Conservation (phyloP, 2,113 vertebrate genomes). For the Serilophus lunatus region DNA sequence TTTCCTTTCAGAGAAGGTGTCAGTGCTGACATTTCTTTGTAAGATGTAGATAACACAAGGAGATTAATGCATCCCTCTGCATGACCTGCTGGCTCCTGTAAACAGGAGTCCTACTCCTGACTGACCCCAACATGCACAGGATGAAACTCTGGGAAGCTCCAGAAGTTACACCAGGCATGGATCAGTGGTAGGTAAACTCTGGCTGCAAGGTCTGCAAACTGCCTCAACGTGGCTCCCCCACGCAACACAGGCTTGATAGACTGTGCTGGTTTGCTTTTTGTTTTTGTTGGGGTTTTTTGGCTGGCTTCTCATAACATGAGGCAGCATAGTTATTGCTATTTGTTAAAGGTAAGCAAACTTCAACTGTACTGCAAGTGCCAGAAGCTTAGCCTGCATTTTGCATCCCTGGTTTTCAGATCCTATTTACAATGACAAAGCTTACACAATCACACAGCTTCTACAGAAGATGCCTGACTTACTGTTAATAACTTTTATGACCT, state of each 20-base stretch:
- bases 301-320: background rate
- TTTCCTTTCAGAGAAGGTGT: background rate
- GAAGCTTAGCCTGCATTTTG: background rate
- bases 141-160: background rate
- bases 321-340: background rate
- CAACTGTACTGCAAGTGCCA: background rate
- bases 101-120: background rate
- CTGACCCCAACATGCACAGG: rapidly evolving
- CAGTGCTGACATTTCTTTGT: background rate
- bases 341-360: background rate
- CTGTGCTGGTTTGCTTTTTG: background rate
- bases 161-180: rapidly evolving
- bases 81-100: background rate
- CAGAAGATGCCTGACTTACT: background rate
- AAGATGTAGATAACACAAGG: background rate
- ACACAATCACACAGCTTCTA: background rate
- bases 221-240: rapidly evolving
- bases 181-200: background rate
- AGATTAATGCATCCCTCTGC: background rate
- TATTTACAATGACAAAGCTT: background rate
- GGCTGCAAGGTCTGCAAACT: background rate
- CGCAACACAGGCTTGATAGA: background rate
- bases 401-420: background rate
- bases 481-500: background rate
- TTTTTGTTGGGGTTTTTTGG: background rate